Percentiles rank a stretch among this genome's conserved stretches.
Conservation (phyloP, 1,140 invertebrate genomes). For the Drosophila truncata region DNA sequence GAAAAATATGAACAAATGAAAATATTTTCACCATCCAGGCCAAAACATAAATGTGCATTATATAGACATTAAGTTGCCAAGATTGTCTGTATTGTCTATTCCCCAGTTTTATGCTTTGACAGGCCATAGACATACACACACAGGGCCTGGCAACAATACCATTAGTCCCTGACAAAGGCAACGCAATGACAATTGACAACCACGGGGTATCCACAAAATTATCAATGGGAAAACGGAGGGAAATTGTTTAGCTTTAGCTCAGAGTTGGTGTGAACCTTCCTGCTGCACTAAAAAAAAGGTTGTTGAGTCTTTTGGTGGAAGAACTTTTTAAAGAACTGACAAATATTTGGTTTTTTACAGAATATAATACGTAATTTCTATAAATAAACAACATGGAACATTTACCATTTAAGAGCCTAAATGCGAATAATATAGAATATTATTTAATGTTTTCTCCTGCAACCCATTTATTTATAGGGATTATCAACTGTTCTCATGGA, state of each 20-base stretch:
- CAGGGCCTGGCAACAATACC: slow-evolving; percentile 76
- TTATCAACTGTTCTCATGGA: background rate
- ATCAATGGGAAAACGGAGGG: slow-evolving; percentile 55
- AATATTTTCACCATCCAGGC: slow-evolving; percentile 60
- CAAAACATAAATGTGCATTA: slow-evolving; percentile 67
- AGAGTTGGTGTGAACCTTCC: slow-evolving; percentile 69
- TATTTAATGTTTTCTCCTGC: too few relatives aligned
- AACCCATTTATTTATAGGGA: background rate
- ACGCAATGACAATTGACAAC: slow-evolving; percentile 69
- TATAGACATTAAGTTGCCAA: slow-evolving; percentile 60
- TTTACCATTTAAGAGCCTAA: too few relatives aligned
- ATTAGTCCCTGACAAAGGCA: slow-evolving; percentile 70
- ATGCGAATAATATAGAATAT: too few relatives aligned
- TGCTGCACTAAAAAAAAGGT: background rate
- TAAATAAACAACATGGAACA: too few relatives aligned
- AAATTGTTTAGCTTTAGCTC: slow-evolving; percentile 48
- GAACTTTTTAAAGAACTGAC: too few relatives aligned
- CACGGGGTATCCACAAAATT: slow-evolving; percentile 45
- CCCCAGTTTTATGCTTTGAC: slow-evolving; percentile 73
- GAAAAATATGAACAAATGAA: slow-evolving; percentile 76
- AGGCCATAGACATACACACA: slow-evolving; percentile 56
- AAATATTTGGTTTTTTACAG: too few relatives aligned
- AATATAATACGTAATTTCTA: too few relatives aligned
- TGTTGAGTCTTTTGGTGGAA: too few relatives aligned
- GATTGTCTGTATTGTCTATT: slow-evolving; percentile 59